Evolutionary conservation across 2,113 vertebrate genomes (phyloP).

Genomic region (Acinonyx jubatus): DNA sequence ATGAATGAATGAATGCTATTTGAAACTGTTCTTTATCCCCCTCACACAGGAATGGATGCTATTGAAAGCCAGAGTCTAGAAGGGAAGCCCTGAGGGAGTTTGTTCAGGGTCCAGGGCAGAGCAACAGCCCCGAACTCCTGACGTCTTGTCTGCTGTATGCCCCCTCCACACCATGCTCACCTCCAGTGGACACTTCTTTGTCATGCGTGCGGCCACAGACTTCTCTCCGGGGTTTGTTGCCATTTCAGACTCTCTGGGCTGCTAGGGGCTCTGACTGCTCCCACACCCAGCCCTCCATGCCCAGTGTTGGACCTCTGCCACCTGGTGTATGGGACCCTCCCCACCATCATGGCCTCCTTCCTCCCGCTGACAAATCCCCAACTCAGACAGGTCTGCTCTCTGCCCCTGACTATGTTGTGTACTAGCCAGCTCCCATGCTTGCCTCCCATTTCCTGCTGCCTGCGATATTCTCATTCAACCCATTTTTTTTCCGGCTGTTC

Average conservation of each 20-base stretch:
- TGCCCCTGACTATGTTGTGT: neutral
- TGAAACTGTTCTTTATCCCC: neutral
- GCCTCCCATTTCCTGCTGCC: neutral
- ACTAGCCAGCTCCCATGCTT: neutral
- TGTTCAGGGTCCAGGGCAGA: neutral
- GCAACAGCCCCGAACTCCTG: neutral
- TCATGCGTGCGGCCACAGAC: neutral
- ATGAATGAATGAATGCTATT: neutral
- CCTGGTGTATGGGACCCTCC: accelerated
- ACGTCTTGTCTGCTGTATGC: too few relatives aligned
- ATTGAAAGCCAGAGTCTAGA: neutral
- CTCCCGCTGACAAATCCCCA: too few relatives aligned
- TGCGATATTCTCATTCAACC: neutral
- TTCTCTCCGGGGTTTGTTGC: neutral
- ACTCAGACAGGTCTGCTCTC: neutral
- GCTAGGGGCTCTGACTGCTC: neutral
- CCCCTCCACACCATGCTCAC: neutral
- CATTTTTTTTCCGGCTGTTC: neutral
- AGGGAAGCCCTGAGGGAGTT: neutral
- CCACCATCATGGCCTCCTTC: accelerated
- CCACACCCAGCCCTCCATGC: accelerated
- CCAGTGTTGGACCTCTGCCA: neutral
- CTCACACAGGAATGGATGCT: neutral
- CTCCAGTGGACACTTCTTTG: neutral
- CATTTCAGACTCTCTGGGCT: neutral